These are phyloP conservation scores for Drosophila lini DNA, from an alignment of 1,140 invertebrate species.

Conservation along the genomic window DNA sequence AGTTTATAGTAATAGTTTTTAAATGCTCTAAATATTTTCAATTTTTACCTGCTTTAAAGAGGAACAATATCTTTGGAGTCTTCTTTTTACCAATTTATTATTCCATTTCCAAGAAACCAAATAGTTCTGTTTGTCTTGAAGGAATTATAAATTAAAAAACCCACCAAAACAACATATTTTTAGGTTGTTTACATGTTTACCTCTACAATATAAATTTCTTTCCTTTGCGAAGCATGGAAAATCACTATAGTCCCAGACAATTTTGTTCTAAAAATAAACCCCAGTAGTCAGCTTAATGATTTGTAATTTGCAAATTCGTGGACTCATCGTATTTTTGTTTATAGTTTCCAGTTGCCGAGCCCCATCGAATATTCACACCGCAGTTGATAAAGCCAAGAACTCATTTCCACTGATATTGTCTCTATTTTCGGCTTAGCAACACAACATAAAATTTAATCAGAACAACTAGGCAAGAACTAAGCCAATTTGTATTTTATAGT, in stretches of 20 bases:
- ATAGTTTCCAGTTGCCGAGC: conserved; percentile 18
- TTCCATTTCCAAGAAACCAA: neutral
- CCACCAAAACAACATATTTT: conserved; percentile 1
- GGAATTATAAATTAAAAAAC: neutral
- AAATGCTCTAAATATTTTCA: neutral
- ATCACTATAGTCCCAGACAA: conserved; percentile 8
- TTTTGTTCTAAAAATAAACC: neutral
- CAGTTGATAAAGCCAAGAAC: conserved; percentile 36
- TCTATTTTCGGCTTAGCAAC: conserved; percentile 28
- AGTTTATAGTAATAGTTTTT: too few species aligned
- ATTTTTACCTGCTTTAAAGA: neutral
- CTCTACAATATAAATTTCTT: neutral
- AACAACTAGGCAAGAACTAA: conserved; percentile 9
- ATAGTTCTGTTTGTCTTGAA: neutral
- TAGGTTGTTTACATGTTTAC: conserved; percentile 5
- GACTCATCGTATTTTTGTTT: conserved; percentile 39
- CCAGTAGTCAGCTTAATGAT: conserved; percentile 11
- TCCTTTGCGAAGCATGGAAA: neutral
- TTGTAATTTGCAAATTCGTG: conserved; percentile 34
- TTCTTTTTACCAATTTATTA: too few species aligned
- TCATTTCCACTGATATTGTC: conserved; percentile 5
- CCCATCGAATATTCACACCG: neutral
- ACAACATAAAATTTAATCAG: neutral
- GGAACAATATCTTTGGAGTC: neutral
- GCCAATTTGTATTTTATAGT: conserved; percentile 19